These are phyloP conservation scores for Neosilurus hyrtlii DNA, from an alignment of 2,797 vertebrate genomes.

Conservation along the genomic window DNA sequence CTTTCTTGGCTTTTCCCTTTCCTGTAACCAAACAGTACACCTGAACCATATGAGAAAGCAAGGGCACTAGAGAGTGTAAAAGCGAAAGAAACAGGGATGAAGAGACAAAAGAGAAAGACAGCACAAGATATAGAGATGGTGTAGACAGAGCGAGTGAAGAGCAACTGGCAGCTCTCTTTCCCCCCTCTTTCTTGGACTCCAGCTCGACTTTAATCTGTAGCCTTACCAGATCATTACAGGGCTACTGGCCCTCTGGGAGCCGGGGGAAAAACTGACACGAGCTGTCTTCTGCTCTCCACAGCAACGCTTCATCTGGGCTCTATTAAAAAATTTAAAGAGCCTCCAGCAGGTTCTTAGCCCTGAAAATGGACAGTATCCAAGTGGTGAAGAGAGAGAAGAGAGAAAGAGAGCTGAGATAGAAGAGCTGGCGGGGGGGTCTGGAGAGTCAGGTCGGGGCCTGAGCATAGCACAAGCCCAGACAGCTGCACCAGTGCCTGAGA, in stretches of 20 bases:
- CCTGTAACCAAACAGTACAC: conserved; percentile 30
- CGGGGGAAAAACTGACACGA: conserved; percentile 61
- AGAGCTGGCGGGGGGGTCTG: conserved; percentile 46
- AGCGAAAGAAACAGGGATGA: conserved; percentile 31
- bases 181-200: conserved; percentile 57
- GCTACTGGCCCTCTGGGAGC: conserved; percentile 62
- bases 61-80: conserved; percentile 30
- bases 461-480: conserved; percentile 44
- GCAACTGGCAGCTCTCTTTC: conserved; percentile 55
- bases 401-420: conserved; percentile 56
- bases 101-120: conserved; percentile 48
- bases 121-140: conserved; percentile 33
- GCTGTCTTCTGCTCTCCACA: conserved; percentile 61
- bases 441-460: conserved; percentile 46
- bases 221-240: conserved; percentile 65
- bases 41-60: conserved; percentile 22
- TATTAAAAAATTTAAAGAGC: conserved; percentile 64
- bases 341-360: conserved; percentile 63
- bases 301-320: conserved; percentile 63
- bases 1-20: conserved; percentile 13
- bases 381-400: conserved; percentile 43
- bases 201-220: conserved; percentile 60
- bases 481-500: conserved; percentile 61
- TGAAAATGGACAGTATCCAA: conserved; percentile 65
- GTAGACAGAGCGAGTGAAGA: conserved; percentile 41